Evolutionary conservation across 1,140 invertebrate species (phyloP).

Genomic region (Danaus plexippus): DNA sequence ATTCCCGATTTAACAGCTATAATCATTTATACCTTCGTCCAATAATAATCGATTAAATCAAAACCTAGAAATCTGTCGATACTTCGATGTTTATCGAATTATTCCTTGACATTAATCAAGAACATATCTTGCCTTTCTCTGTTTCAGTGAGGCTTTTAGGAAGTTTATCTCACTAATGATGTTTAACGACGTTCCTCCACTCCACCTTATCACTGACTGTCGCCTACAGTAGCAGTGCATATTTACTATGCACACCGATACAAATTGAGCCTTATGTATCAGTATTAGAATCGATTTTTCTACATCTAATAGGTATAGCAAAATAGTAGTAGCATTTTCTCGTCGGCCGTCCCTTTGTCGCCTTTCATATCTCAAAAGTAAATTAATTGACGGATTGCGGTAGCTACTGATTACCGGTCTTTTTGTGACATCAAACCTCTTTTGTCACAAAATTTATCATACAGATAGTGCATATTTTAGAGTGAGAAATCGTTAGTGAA

Average conservation of each 20-base stretch:
- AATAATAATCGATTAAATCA: slow-evolving; percentile 1
- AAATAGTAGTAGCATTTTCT: slow-evolving; percentile 47
- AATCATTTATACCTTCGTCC: not conserved
- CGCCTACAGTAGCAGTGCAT: slow-evolving; percentile 59
- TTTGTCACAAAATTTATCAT: slow-evolving; percentile 54
- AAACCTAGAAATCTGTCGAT: slow-evolving; percentile 2
- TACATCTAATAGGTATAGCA: slow-evolving; percentile 14
- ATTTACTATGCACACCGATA: slow-evolving; percentile 20
- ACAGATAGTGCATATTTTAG: slow-evolving; percentile 26
- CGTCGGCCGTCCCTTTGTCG: slow-evolving; percentile 53
- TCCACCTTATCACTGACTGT: slow-evolving; percentile 50
- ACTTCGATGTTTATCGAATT: slow-evolving; percentile 19
- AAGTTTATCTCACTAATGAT: slow-evolving; percentile 67
- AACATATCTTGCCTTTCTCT: slow-evolving; percentile 43
- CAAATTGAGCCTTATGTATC: slow-evolving; percentile 26
- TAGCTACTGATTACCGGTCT: slow-evolving; percentile 52
- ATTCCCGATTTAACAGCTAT: too few species aligned
- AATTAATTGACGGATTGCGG: slow-evolving; percentile 69
- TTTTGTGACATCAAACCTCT: slow-evolving; percentile 56
- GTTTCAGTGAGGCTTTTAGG: slow-evolving; percentile 55
- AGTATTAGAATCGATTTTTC: too few species aligned
- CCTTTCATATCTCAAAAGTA: slow-evolving; percentile 56
- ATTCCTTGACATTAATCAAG: slow-evolving; percentile 43
- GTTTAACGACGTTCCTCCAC: slow-evolving; percentile 61
- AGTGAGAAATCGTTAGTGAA: too few species aligned